These are phyloP conservation scores for Allobates femoralis DNA, from an alignment of 2,797 vertebrate genomes.

Conservation along the genomic window DNA sequence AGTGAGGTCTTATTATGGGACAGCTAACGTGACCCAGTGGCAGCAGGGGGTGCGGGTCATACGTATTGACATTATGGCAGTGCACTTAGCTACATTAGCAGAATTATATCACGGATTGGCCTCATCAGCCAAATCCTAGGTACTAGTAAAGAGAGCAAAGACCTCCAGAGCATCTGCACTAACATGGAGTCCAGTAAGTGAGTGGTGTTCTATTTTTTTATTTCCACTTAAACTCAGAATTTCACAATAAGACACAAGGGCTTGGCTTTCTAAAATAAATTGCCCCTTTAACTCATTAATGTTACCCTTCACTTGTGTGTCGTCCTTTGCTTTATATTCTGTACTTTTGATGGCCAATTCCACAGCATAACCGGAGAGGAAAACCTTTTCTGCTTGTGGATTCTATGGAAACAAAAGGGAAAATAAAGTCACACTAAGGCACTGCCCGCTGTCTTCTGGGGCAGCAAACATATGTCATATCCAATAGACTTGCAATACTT, in stretches of 20 bases:
- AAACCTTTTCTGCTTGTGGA: slow-evolving; percentile 83
- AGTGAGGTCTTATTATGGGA: too few species aligned
- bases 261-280: background rate
- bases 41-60: too few species aligned
- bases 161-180: too few species aligned
- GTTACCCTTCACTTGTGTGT: slow-evolving; percentile 98
- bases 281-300: slow-evolving; percentile 25
- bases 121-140: too few species aligned
- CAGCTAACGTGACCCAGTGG: too few species aligned
- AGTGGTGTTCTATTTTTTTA: too few species aligned
- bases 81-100: too few species aligned
- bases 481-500: background rate
- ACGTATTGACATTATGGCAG: too few species aligned
- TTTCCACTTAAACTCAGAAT: too few species aligned
- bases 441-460: background rate
- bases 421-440: background rate
- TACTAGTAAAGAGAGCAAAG: too few species aligned
- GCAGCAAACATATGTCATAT: background rate
- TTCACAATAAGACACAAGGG: background rate
- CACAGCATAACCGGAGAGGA: slow-evolving; percentile 95
- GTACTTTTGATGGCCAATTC: slow-evolving; percentile 98
- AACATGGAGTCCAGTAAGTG: too few species aligned
- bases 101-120: too few species aligned
- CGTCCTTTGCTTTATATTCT: slow-evolving; percentile 98
- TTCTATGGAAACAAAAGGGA: slow-evolving; percentile 73